Evolutionary conservation across 2,888 invertebrate species (phyloP).

Genomic region (Eumerus sabulonum): DNA sequence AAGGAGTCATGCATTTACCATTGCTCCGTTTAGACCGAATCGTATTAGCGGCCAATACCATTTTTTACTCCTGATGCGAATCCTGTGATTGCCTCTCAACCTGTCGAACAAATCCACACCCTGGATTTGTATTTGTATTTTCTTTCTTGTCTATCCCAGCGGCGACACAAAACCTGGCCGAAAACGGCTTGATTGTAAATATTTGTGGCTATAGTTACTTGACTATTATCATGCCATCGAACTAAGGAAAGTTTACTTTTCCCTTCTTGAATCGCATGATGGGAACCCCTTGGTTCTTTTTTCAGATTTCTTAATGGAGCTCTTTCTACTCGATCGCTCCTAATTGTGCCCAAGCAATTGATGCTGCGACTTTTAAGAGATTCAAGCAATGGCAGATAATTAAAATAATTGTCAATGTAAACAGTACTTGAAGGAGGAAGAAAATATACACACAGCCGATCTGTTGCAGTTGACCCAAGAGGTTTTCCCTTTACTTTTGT

Average conservation of each 20-base stretch:
- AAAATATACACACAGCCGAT: conserved; percentile 5
- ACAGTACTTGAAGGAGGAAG: conserved; percentile 1
- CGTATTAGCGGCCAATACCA: no score
- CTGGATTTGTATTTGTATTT: background rate
- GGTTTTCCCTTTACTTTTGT: conserved; percentile 2
- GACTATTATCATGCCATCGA: conserved; percentile 11
- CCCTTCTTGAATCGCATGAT: background rate
- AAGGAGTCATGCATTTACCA: no score
- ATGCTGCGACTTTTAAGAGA: conserved; percentile 9
- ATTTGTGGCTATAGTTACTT: conserved; percentile 4
- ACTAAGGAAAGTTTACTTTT: background rate
- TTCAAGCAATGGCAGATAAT: conserved; percentile 6
- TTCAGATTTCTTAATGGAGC: no score
- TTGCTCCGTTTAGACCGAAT: no score
- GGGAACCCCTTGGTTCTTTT: background rate
- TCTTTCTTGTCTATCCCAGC: background rate
- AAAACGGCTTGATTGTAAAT: background rate
- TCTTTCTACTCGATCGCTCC: conserved; percentile 13
- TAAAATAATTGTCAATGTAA: conserved; percentile 18
- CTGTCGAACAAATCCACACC: no score
- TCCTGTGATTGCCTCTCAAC: no score
- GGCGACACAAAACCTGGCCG: conserved; percentile 1
- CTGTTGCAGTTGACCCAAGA: background rate
- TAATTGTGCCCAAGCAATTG: conserved; percentile 10
- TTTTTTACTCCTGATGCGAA: no score